These are phyloP conservation scores for Morone chrysops DNA, from an alignment of 2,113 vertebrate species.

Conservation along the genomic window DNA sequence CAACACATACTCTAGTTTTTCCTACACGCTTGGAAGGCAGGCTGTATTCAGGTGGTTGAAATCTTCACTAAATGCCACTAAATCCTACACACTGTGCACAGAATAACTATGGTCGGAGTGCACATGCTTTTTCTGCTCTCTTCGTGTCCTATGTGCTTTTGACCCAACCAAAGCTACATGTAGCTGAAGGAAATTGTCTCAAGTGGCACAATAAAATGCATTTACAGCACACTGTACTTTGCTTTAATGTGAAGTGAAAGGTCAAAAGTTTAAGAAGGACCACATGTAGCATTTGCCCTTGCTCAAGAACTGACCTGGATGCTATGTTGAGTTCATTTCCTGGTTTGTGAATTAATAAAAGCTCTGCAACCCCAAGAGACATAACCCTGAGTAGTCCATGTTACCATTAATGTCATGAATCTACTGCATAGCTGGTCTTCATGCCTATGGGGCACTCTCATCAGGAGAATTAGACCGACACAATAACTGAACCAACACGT, in stretches of 20 bases:
- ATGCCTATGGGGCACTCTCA: background rate
- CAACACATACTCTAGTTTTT: too few species aligned
- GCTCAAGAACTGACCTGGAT: constrained; percentile 16
- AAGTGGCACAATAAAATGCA: background rate
- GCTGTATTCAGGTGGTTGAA: too few species aligned
- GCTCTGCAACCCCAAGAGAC: background rate
- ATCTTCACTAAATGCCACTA: too few species aligned
- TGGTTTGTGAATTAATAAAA: constrained; percentile 18
- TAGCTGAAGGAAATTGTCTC: background rate
- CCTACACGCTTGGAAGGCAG: too few species aligned
- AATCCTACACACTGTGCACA: too few species aligned
- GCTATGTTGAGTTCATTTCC: constrained; percentile 13
- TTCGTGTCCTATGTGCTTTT: background rate
- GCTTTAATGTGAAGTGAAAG: background rate
- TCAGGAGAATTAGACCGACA: background rate
- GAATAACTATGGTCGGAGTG: background rate
- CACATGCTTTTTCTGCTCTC: background rate
- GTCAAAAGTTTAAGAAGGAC: constrained; percentile 19
- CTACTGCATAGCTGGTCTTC: background rate
- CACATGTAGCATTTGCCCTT: background rate
- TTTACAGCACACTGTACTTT: background rate
- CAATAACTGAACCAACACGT: background rate
- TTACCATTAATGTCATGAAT: constrained; percentile 7
- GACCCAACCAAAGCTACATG: background rate
- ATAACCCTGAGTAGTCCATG: background rate